Base-by-base conservation (phyloP, 1,140 invertebrate genomes). In the Nautilus pompilius region DNA sequence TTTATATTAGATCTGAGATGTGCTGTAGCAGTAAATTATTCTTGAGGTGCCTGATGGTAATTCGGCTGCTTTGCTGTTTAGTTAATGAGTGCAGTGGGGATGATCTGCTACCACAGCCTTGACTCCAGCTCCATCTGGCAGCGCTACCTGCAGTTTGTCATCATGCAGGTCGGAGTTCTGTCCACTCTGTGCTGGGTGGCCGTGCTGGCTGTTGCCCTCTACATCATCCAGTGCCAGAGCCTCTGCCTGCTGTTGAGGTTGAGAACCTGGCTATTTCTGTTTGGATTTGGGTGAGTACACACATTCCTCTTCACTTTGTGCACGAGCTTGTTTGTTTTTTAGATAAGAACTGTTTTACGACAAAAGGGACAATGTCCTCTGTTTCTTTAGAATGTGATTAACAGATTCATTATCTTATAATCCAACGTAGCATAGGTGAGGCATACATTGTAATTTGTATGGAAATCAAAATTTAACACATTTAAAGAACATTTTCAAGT, bases 171-270 rank as follows among this genome's bases (percentile, higher is more conserved):
- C 49, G 91, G 92, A 26, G 87, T 90, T 29, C 90, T 91, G 71
- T 89, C 90, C 51, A 88, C 90, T 32, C 84, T 93, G 28, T 83
- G 95, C 30, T 95, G 92, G 90, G 92, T 93, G 0, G 88, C 89
- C 17, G 87, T 92, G 59, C 84, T 96, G 54, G 90, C 93, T 20
- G 83, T 92, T 24, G 88, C 89, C 5, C 76, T 97, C 17, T 86
- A 95, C 46, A 89, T 95, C 73, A 82, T 96, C 29, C 90, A 93
- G 78, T 90, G 88, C 60, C 87, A 90, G 49, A 92, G 91, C 67
- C 84, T 92, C 2, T 90, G 90, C 75, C 93, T 90, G 81, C 88
- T 93, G 28, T 79, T 92, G 13, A 88, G 89, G 66, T 69, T 93
- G 0, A 88, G 89, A 76, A 89, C 89, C 28, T 86, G 87, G 73